phyloP scores from a whole-genome alignment of 2,797 vertebrate genomes.

The Chelonia mydas region DNA sequence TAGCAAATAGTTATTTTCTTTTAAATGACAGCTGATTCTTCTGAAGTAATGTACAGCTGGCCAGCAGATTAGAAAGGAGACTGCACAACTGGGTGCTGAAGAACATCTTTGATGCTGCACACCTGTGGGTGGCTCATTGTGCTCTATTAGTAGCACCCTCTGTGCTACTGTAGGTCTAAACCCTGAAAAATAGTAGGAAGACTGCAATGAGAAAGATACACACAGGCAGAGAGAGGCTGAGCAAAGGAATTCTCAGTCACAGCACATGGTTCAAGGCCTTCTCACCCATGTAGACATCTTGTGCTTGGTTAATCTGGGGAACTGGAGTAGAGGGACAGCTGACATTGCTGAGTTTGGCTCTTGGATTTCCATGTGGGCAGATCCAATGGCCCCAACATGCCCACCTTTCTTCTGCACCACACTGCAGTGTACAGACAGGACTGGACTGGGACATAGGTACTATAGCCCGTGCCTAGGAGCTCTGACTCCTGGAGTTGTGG shows the following conservation, averaged over 20 bases:
- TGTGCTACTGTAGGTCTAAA: background rate
- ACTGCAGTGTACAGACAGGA: background rate
- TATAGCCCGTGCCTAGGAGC: background rate
- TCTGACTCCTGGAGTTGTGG: background rate
- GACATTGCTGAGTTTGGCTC: background rate
- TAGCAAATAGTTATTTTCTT: background rate
- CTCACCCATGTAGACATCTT: background rate
- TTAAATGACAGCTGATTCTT: background rate
- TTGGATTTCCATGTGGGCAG: background rate
- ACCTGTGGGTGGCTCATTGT: background rate
- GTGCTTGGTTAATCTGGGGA: background rate
- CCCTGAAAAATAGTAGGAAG: background rate
- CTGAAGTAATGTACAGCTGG: background rate
- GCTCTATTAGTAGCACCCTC: background rate
- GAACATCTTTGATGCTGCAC: background rate
- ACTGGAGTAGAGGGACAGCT: background rate
- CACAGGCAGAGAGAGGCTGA: accelerated
- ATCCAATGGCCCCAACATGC: background rate
- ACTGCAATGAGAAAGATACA: background rate
- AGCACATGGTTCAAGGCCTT: background rate
- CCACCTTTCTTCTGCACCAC: background rate
- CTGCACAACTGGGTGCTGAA: accelerated
- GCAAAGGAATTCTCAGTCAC: background rate
- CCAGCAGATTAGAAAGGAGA: background rate
- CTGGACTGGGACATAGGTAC: background rate